Base-by-base conservation (phyloP, 1,140 invertebrate species). In the Harpegnathos saltator region DNA sequence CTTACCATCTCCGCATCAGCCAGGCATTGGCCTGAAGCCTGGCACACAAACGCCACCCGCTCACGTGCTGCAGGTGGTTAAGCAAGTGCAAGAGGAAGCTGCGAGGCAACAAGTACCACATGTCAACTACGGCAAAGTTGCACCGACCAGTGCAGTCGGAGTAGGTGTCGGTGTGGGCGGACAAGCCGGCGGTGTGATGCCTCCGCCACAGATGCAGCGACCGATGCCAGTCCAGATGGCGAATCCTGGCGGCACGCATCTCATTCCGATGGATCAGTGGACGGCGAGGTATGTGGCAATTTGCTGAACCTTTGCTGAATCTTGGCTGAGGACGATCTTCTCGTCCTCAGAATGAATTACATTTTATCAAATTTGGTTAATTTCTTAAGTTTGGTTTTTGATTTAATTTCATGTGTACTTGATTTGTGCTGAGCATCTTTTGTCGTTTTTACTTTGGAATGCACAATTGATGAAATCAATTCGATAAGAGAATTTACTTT, bases 41-140 rank as follows among this genome's bases (percentile, higher is more conserved):
- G 96, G 95, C 7, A 95, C 95, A 5, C 96, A 97, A 89, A 96
- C 96, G 12, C 97, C 97, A 11, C 97, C 97, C 3, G 96, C 97
- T 3, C 97, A 97, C 91, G 98, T 98, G 15, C 95, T 98, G 52
- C 97, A 98, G 91, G 97, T 98, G 29, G 97, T 98, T 17, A 97
- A 97, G 90, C 97, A 99, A 94, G 98, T 99, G 1, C 98, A 99
- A 92, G 98, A 98, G 90, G 98, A 98, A 91, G 98, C 98, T 61
- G 97, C 97, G 0, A 95, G 97, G 26, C 97, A 97, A 91, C 97
- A 97, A 90, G 96, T 96, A 12, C 97, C 97, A 14, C 97, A 97
- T 83, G 95, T 95, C 22, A 92, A 94, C 62, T 97, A 96, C 83
- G 97, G 97, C 2, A 97, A 97, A 92, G 96, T 97, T 83, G 95